Evolutionary conservation across 2,113 vertebrate genomes (phyloP).

Genomic region (Heptranchias perlo): DNA sequence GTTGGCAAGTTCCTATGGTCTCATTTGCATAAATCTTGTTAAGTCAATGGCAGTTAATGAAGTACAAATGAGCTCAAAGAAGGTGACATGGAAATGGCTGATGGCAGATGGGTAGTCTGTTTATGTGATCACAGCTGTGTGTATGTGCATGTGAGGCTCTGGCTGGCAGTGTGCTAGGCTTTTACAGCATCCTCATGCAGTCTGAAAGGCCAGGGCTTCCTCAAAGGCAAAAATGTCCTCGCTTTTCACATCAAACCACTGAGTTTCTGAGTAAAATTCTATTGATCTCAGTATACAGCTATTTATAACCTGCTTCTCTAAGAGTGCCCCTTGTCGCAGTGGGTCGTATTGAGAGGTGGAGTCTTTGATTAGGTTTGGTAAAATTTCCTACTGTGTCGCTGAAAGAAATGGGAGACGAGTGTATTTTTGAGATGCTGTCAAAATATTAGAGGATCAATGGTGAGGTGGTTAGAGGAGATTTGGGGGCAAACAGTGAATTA

Average conservation of each 20-base stretch:
- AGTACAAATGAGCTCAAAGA: constrained; percentile 81
- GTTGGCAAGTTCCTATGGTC: constrained; percentile 66
- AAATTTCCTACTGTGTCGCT: background rate
- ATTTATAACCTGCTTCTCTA: background rate
- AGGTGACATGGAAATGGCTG: constrained; percentile 76
- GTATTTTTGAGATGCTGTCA: background rate
- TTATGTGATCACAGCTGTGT: constrained; percentile 70
- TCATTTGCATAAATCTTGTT: constrained; percentile 85
- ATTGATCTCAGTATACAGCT: background rate
- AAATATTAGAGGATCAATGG: too few species aligned
- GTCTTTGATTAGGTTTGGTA: background rate
- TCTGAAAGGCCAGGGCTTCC: background rate
- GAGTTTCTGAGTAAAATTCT: background rate
- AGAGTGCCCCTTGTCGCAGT: background rate
- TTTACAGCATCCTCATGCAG: background rate
- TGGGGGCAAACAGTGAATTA: background rate
- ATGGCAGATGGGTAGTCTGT: constrained; percentile 83
- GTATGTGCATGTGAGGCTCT: background rate
- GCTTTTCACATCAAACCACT: constrained; percentile 22
- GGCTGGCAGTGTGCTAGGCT: background rate
- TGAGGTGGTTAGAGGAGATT: background rate
- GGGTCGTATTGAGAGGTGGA: background rate
- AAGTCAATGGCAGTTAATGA: constrained; percentile 85
- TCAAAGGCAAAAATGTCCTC: constrained; percentile 25
- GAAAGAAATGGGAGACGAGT: background rate